A percentile compares a stretch with the other conserved stretches of the same genome.
Conservation (phyloP, 2,797 vertebrate species). For the Tauraco hartlaubi region DNA sequence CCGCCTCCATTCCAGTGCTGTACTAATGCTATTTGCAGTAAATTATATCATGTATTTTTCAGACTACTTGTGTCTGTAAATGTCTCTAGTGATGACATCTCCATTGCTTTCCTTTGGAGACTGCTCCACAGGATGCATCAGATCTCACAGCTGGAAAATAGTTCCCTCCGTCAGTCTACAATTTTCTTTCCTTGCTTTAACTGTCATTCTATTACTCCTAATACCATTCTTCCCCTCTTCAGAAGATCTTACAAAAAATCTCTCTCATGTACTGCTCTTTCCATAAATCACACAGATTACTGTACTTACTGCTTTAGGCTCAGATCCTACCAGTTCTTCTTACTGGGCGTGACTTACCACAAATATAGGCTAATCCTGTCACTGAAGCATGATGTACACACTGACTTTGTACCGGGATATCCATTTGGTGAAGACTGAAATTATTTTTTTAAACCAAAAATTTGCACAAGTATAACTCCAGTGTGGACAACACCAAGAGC, state of each 20-base stretch:
- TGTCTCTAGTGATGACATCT: not conserved
- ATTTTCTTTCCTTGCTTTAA: constrained; percentile 15
- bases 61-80: not conserved
- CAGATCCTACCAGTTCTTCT: not conserved
- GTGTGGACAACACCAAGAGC: not conserved
- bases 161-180: not conserved
- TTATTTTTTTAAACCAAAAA: not conserved
- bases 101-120: not conserved
- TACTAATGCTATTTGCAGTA: not conserved
- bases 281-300: not conserved
- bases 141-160: constrained; percentile 8
- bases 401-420: not conserved
- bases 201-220: not conserved
- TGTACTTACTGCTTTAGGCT: not conserved
- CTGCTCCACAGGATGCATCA: not conserved
- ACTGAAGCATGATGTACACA: not conserved
- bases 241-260: not conserved
- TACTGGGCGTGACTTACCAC: not conserved
- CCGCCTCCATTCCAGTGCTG: not conserved
- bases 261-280: not conserved
- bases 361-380: not conserved
- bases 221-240: not conserved
- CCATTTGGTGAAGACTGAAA: not conserved
- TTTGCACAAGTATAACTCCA: not conserved
- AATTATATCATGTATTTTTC: not conserved